Conservation (phyloP, 2,888 invertebrate genomes). For the Acleris literana region DNA sequence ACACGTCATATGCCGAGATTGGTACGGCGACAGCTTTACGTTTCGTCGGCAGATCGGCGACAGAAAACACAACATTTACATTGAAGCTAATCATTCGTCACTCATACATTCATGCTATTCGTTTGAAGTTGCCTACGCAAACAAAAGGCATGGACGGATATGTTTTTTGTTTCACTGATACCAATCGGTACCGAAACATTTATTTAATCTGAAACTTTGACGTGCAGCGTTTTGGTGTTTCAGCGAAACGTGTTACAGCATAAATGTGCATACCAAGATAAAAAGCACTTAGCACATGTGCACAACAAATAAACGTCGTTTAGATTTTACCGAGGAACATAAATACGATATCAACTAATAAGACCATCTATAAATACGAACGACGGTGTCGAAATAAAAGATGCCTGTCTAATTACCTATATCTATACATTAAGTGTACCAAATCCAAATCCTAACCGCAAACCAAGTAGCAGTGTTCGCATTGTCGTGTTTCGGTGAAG, state of each 20-base stretch:
- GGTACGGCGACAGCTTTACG: conserved; percentile 10
- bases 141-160: conserved; percentile 24
- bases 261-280: too few relatives aligned
- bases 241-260: background rate
- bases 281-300: too few relatives aligned
- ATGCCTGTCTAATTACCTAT: too few relatives aligned
- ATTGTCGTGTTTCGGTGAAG: too few relatives aligned
- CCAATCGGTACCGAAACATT: conserved; percentile 15
- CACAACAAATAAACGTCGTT: too few relatives aligned
- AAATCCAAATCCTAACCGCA: too few relatives aligned
- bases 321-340: too few relatives aligned
- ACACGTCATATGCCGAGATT: conserved; percentile 18
- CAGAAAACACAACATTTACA: conserved; percentile 23
- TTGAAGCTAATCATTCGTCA: conserved; percentile 27
- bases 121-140: conserved; percentile 26
- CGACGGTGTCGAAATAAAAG: too few relatives aligned
- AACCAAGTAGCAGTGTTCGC: too few relatives aligned
- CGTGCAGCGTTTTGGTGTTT: background rate
- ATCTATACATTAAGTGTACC: too few relatives aligned
- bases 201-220: conserved; percentile 16
- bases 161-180: conserved; percentile 23
- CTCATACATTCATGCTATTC: conserved; percentile 23
- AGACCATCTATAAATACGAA: too few relatives aligned
- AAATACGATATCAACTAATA: too few relatives aligned
- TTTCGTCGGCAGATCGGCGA: conserved; percentile 7